Conservation (phyloP, 2,797 vertebrate genomes). For the Diplodus puntazzo region DNA sequence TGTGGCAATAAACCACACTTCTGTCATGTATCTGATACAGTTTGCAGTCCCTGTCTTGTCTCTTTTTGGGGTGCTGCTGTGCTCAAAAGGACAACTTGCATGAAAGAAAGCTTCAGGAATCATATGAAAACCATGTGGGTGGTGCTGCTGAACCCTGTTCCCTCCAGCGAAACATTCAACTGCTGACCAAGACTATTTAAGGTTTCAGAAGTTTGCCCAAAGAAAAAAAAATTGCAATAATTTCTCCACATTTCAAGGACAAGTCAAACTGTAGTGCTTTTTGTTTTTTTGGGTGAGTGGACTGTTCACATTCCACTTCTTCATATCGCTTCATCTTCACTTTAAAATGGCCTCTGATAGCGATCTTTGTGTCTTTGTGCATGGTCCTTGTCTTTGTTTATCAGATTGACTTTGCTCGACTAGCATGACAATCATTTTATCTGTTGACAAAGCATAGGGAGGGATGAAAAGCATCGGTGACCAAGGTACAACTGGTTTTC, state of each 20-base stretch:
- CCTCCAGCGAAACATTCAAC: background rate
- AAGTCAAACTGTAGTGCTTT: background rate
- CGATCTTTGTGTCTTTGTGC: background rate
- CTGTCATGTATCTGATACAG: background rate
- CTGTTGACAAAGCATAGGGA: background rate
- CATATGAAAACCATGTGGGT: constrained; percentile 2
- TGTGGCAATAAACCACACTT: background rate
- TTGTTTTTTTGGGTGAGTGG: too few relatives aligned
- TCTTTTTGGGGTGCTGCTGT: background rate
- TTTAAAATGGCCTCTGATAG: background rate
- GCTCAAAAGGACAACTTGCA: background rate
- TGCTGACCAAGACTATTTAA: background rate
- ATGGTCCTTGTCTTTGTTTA: background rate
- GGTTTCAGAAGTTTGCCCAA: background rate
- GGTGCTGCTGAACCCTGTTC: background rate
- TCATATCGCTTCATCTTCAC: background rate
- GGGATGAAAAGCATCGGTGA: background rate
- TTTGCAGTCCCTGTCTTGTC: background rate
- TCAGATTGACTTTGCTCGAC: constrained; percentile 2
- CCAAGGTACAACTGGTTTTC: background rate
- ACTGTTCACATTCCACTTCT: background rate
- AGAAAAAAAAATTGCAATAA: background rate
- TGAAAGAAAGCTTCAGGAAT: background rate
- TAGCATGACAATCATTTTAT: constrained; percentile 5
- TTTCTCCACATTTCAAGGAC: background rate